Base-by-base conservation (phyloP, 2,113 vertebrate species). In the Struthio camelus region DNA sequence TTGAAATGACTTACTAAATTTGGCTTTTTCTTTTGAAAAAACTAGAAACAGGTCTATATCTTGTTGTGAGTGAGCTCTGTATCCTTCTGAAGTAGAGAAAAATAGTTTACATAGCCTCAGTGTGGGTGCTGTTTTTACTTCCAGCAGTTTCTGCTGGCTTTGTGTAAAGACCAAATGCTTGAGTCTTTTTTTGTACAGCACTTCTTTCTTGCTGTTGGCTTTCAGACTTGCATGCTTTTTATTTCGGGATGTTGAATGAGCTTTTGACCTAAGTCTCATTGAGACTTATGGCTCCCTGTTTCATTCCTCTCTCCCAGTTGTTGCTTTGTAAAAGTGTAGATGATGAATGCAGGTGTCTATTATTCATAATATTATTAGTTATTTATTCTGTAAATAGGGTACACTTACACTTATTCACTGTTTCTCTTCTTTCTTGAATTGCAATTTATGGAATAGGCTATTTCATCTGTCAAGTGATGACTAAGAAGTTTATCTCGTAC, bases 21-120 rank as follows among this genome's bases (percentile, higher is more conserved):
- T 36, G 82, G 1, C 24, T 77, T 78, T 87, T 93, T 53, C 85
- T 80, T 94, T 89, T 93, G 83, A 84, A 95, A 95, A 93, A n/a
- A 62, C 14, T 85, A 42, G 73, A 77, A 0, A 0, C 62, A 78
- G 51, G 73, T 96, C 96, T 97, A 80, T 84, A 24, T 91, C 90
- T 76, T 88, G 15, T 93, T 72, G 75, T 85, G 85, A 90, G 78
- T 90, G 83, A 84, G 44, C 80, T 80, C 89, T 95, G 92, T 93
- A 95, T 94, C n/a, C 80, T 86, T 87, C 89, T 85, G 86, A 95
- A 92, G 87, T 4, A 59, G 93, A 96, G 80, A 87, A 95, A 88
- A 94, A 96, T 96, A 70, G 87, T 96, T 96, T 93, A 80, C n/a
- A 3, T 42, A 94, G 87, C 66, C 91, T 89, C 64, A 10, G 32